Evolutionary conservation across 92 coral and sea anemone species (phyloP), one percentile per base, ranked within the genome.

Genomic region (Anthopleura xanthogrammica): DNA sequence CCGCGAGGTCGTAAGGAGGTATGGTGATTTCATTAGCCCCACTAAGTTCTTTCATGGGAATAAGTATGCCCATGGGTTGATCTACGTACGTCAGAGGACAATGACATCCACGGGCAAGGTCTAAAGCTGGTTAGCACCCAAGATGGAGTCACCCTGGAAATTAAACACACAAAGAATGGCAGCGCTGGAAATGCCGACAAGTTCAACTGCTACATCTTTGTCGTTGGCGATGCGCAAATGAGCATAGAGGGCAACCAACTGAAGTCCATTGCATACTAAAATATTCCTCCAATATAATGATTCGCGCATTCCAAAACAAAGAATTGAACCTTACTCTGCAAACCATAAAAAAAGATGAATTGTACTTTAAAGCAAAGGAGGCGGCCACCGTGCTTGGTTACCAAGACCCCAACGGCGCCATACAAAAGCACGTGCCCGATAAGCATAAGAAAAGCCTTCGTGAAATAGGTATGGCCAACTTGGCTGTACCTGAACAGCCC

Each of bases 151-250:
- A 43, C 78, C 0, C 16, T 43, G 52, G 56, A 75, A 42, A 40
- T 75, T 0, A 41, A 3, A 9, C 6, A 60, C 13, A 75, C 78
- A 0, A 4, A 0, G 22, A 46, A 75, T 10, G 2, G 9, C 64
- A 19, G 17, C 40, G 60, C 77, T 2, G 7, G 12, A 3, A 1
- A 43, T 8, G 46, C 0, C 0, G 60, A 42, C 9, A 75, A 75
- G 4, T 16, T 75, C 12, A 41, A 75, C 52, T 20, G 54, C 24
- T 46, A 41, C 52, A 50, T 75, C 78, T 75, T 75, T 9, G 57
- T 81, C 0, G 65, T 65, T 9, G 16, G 36, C 17, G 84, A 72
- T 36, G 75, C 24, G 22, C 86, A 46, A 42, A 56, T 77, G 73
- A 50, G 6, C 17, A 12, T 19, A 36, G 57, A 3, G 19, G 13